These are phyloP conservation scores for Ophiodon elongatus DNA, from an alignment of 2,113 vertebrate genomes.

Conservation along the genomic window DNA sequence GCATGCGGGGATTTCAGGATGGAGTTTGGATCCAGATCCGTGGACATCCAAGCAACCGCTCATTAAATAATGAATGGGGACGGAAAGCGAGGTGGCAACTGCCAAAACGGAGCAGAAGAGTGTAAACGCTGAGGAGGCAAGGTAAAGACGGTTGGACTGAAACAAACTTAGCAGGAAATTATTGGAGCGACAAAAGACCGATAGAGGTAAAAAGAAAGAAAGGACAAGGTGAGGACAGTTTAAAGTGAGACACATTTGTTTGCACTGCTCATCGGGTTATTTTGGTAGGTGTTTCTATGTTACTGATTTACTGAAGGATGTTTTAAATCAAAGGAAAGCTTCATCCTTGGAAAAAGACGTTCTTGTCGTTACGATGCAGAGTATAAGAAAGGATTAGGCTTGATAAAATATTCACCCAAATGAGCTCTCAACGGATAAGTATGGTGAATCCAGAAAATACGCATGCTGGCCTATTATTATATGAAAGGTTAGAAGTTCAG, in stretches of 20 bases:
- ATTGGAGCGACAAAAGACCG: conserved; percentile 16
- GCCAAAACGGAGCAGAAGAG: conserved; percentile 49
- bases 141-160: conserved; percentile 15
- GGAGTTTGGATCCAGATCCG: conserved; percentile 53
- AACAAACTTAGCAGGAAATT: conserved; percentile 33
- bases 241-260: neutral
- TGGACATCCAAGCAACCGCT: conserved; percentile 57
- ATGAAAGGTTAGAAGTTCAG: conserved; percentile 8
- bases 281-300: neutral
- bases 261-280: neutral
- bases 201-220: neutral
- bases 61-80: conserved; percentile 68
- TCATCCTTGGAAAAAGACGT: neutral
- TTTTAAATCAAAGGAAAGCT: conserved; percentile 12
- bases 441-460: conserved; percentile 5
- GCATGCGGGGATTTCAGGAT: conserved; percentile 40
- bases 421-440: conserved; percentile 15
- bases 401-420: conserved; percentile 49
- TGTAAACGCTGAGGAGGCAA: conserved; percentile 23
- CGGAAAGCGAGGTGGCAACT: conserved; percentile 44
- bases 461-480: neutral
- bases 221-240: neutral
- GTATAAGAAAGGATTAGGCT: conserved; percentile 13
- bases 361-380: neutral
- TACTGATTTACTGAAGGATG: neutral